These are phyloP conservation scores for Mactromeris polynyma DNA, from an alignment of 2,888 invertebrate species.

Conservation along the genomic window DNA sequence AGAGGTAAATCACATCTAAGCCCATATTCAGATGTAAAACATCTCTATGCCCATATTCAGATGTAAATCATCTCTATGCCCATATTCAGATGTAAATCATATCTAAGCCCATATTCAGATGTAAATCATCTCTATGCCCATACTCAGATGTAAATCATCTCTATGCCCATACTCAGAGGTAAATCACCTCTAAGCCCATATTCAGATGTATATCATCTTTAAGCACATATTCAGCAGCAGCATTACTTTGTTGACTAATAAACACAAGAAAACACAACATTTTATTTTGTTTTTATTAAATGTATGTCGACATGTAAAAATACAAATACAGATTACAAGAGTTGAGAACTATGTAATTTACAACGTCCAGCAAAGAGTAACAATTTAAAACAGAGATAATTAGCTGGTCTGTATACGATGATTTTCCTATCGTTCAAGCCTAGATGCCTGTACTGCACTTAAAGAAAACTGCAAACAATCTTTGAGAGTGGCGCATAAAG, in stretches of 20 bases:
- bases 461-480: background rate
- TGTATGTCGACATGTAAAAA: constrained; percentile 82
- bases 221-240: background rate
- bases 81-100: too few species aligned
- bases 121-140: too few species aligned
- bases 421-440: background rate
- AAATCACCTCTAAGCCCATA: too few species aligned
- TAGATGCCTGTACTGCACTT: background rate
- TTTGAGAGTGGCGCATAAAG: background rate
- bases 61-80: too few species aligned
- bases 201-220: background rate
- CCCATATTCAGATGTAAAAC: too few species aligned
- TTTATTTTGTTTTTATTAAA: constrained; percentile 71
- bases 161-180: too few species aligned
- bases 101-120: too few species aligned
- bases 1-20: too few species aligned
- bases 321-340: constrained; percentile 84
- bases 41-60: too few species aligned
- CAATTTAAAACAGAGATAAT: constrained; percentile 15
- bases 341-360: constrained; percentile 68
- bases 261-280: background rate
- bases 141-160: too few species aligned
- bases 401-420: background rate
- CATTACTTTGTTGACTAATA: background rate
- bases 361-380: constrained; percentile 61